Percentiles rank a stretch among this genome's conserved stretches.
phyloP scores from a whole-genome alignment of 2,888 invertebrate genomes.

The Melieria omissa region DNA sequence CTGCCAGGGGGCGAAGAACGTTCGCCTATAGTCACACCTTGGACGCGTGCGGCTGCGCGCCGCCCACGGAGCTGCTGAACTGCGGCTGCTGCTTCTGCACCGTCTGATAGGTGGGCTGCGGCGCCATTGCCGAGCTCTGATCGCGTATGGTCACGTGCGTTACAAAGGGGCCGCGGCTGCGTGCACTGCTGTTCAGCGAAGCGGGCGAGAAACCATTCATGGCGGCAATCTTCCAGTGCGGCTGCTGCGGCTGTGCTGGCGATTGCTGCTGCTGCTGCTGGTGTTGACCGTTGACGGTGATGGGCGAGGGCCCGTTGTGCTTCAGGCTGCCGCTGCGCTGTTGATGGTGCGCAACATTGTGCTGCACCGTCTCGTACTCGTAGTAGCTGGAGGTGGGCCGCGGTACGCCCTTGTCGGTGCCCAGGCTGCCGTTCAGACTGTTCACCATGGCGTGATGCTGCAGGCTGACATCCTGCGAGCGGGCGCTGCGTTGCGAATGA shows the following conservation, averaged over 20 bases:
- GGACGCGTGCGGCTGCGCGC: conserved; percentile 56
- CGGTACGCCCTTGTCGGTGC: conserved; percentile 42
- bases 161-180: conserved; percentile 71
- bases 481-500: conserved; percentile 72
- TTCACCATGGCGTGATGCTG: conserved; percentile 67
- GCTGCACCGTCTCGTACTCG: conserved; percentile 84
- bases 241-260: conserved; percentile 48
- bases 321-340: conserved; percentile 61
- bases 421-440: conserved; percentile 23
- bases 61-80: conserved; percentile 38
- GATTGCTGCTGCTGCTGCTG: conserved; percentile 53
- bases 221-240: conserved; percentile 63
- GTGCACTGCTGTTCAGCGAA: conserved; percentile 62
- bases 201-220: conserved; percentile 63
- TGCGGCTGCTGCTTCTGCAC: conserved; percentile 58
- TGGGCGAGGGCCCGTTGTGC: conserved; percentile 55
- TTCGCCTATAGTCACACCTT: conserved; percentile 67
- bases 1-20: conserved; percentile 48
- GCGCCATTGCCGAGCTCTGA: conserved; percentile 54
- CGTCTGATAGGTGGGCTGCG: conserved; percentile 62
- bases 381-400: conserved; percentile 86
- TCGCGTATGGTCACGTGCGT: conserved; percentile 74
- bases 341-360: conserved; percentile 66
- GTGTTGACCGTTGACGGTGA: conserved; percentile 48
- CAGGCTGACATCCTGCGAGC: conserved; percentile 70